Base-by-base conservation (phyloP, 2,888 invertebrate genomes). In the Aproaerema taeniolella region DNA sequence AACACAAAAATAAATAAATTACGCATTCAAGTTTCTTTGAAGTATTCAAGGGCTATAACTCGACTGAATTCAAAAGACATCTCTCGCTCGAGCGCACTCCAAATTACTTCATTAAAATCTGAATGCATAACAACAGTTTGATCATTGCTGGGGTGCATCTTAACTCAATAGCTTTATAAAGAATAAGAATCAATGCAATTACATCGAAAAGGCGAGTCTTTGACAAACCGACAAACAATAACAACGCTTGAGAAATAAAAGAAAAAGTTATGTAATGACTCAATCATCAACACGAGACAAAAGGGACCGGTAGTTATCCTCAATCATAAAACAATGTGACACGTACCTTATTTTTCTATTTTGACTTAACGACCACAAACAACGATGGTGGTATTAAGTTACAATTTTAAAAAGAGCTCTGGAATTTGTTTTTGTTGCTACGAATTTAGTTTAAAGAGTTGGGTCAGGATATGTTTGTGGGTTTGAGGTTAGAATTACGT, bases 71-170 rank as follows among this genome's bases (percentile, higher is more conserved):
- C 58, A 74, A 76, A 76, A 74, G 72, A 68, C 67, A 62, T 58
- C 57, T 58, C 58, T 43, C 45, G 13, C 45, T 55, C 38, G 47
- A 73, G 61, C 61, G 41, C 55, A 41, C 77, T 77, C 62, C 64
- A 73, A 75, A 71, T 75, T 73, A 60, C 61, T 62, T 73, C 67
- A 67, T 77, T 77, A 75, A 64, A 57, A 44, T 50, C 49, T 44
- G 53, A 45, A 46, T 50, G 65, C 61, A 65, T 65, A 67, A 51
- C 52, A 43, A 39, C 43, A 51, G 63, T 64, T 70, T 68, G 64
- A 70, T 69, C 65, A 53, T 57, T 41, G 37, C 31, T 48, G 62
- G 66, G 77, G 75, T 78, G 80, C 62, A 78, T 68, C 56, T 52
- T 55, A 63, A 72, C 62, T 58, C 31, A 50, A 42, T 40, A 34